phyloP scores from a whole-genome alignment of 2,113 vertebrate genomes.

The Oreotrochilus melanogaster region DNA sequence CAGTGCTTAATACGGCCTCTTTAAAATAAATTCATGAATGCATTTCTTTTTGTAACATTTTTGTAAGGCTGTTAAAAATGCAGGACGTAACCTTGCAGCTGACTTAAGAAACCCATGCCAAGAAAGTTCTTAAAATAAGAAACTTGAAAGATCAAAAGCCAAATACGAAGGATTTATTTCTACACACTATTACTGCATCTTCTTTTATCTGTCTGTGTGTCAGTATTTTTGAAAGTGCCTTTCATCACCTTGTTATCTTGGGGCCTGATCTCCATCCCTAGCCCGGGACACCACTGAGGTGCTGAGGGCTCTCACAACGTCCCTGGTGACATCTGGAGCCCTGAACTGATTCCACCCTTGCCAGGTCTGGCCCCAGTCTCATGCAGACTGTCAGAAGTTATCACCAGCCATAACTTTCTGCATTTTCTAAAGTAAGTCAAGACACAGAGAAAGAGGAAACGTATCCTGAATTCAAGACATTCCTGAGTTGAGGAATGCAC shows the following conservation, averaged over 20 bases:
- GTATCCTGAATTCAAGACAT: not conserved
- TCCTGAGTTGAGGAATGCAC: not conserved
- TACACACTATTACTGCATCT: not conserved
- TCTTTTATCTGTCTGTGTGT: conserved; percentile 29
- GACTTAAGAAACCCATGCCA: not conserved
- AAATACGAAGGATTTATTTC: conserved; percentile 13
- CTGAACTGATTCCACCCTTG: not conserved
- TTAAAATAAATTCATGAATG: not conserved
- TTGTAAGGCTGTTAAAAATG: not conserved
- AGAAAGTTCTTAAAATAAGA: not conserved
- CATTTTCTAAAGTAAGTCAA: not conserved
- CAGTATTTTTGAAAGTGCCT: conserved; percentile 21
- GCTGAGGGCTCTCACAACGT: not conserved
- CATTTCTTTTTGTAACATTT: not conserved
- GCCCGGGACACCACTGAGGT: not conserved
- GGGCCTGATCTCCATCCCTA: not conserved
- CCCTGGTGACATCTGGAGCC: not conserved
- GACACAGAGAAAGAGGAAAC: not conserved
- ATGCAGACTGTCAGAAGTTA: not conserved
- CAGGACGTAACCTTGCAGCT: not conserved
- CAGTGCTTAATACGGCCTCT: not conserved
- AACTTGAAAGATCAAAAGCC: conserved; percentile 42
- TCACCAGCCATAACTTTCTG: not conserved
- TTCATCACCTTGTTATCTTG: conserved; percentile 8
- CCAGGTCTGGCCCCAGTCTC: not conserved